Evolutionary conservation across 2,888 invertebrate genomes (phyloP), one percentile per base, ranked within the genome.

Genomic region (Lithosia quadra): DNA sequence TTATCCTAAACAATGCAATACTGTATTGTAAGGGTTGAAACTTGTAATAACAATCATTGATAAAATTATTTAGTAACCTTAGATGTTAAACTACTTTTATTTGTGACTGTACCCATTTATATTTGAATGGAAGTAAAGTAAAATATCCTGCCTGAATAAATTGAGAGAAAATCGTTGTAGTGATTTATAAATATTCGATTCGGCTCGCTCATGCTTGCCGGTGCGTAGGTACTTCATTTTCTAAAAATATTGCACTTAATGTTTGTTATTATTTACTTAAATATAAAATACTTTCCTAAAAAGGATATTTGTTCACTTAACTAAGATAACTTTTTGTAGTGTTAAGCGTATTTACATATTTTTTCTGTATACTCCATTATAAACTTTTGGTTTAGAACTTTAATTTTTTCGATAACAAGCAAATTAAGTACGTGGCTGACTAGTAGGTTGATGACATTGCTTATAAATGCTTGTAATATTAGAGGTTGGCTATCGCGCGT

Each of bases 161-260:
- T 64, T 68, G 68, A 22, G 55, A 62, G 61, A 36, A 53, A 63
- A 49, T 63, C 59, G 24, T 59, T 59, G 39, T 68, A 28, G 55
- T 60, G 55, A 68, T 64, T 64, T 68, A 68, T 68, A 64, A 59
- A 59, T 63, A 68, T 68, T 68, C 68, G 59, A 60, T 60, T 68
- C 59, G 33, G 68, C 55, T 55, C 36, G 49, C 59, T 3, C 55
- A 28, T 22, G 24, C 13, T 28, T 22, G 21, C 22, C 34, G 8
- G 28, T 65, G 15, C 33, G 36, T 62, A 21, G 22, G 36, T 62
- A 49, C 43, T 62, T 62, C 49, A 49, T 66, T 57, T 67, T 67
- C 24, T 62, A 62, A 55, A 56, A 64, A 64, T 36, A 64, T 56
- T 56, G 22, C 63, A 56, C 36, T 56, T n/a, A 63, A 55, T 55